Evolutionary conservation across 2,113 vertebrate species (phyloP).

Genomic region (Clinocottus analis): DNA sequence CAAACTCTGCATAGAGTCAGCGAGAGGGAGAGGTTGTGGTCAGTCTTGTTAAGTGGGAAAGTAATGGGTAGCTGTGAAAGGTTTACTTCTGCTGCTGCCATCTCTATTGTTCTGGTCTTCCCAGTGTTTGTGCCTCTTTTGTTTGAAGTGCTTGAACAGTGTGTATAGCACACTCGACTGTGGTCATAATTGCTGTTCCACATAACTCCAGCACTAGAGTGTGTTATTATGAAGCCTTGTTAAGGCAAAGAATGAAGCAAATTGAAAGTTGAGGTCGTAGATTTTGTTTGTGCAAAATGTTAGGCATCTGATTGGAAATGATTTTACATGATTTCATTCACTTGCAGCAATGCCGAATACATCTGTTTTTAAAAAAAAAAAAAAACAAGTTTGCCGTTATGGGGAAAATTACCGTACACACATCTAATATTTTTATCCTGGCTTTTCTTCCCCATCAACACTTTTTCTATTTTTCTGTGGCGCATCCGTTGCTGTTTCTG

Average conservation of each 20-base stretch:
- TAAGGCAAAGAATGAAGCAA: conserved; percentile 64
- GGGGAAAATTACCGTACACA: conserved; percentile 2
- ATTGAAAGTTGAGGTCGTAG: conserved; percentile 64
- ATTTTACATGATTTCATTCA: conserved; percentile 63
- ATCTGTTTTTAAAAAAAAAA: conserved; percentile 30
- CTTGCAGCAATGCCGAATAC: conserved; percentile 25
- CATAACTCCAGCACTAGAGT: conserved; percentile 56
- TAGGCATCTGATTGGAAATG: conserved; percentile 52
- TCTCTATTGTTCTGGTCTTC: conserved; percentile 60
- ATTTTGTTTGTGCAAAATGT: conserved; percentile 58
- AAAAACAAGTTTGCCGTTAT: conserved; percentile 37
- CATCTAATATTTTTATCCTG: conserved; percentile 20
- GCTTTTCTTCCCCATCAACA: conserved; percentile 14
- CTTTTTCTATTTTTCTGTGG: conserved; percentile 47
- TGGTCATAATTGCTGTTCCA: conserved; percentile 66
- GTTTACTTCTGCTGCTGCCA: conserved; percentile 58
- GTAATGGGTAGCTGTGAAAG: conserved; percentile 70
- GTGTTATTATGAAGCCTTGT: conserved; percentile 66
- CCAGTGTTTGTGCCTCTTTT: conserved; percentile 59
- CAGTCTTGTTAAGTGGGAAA: conserved; percentile 72
- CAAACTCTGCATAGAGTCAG: conserved; percentile 72
- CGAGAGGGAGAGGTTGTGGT: conserved; percentile 58
- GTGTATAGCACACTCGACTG: conserved; percentile 43
- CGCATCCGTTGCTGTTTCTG: conserved; percentile 52
- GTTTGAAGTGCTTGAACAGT: conserved; percentile 59